Evolutionary conservation across 2,888 invertebrate genomes (phyloP).

Genomic region (Drosophila anomalata): DNA sequence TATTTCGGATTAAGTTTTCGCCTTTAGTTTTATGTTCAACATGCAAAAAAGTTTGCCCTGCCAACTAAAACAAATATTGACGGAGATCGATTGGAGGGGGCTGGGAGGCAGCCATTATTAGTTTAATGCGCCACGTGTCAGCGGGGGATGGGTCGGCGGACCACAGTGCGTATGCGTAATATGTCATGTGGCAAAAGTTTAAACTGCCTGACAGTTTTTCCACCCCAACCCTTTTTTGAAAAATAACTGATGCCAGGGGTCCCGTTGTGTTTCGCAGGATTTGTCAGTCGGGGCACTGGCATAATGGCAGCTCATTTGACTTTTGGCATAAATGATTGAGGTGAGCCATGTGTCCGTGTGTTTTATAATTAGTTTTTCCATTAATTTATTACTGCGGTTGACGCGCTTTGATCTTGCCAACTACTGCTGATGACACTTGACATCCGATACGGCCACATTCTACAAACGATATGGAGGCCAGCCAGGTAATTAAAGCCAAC

Average conservation of each 20-base stretch:
- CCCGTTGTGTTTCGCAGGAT: slow-evolving; percentile 7
- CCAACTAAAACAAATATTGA: slow-evolving; percentile 28
- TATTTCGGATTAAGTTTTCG: slow-evolving; percentile 66
- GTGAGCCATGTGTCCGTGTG: slow-evolving; percentile 12
- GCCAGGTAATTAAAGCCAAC: not conserved
- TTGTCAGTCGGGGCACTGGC: slow-evolving; percentile 5
- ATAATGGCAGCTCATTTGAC: slow-evolving; percentile 37
- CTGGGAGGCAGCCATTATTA: slow-evolving; percentile 30
- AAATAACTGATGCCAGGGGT: slow-evolving; percentile 23
- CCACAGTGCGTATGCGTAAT: slow-evolving; percentile 55
- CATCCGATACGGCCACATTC: not conserved
- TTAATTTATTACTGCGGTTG: slow-evolving; percentile 34
- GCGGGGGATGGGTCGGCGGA: slow-evolving; percentile 3
- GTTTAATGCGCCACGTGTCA: slow-evolving; percentile 29
- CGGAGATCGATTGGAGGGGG: slow-evolving; percentile 24
- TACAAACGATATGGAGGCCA: slow-evolving; percentile 4
- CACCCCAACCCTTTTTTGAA: not conserved
- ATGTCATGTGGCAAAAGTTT: slow-evolving; percentile 44
- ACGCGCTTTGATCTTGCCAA: slow-evolving; percentile 26
- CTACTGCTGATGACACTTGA: slow-evolving; percentile 41
- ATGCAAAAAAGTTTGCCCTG: slow-evolving; percentile 43
- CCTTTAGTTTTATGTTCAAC: slow-evolving; percentile 33
- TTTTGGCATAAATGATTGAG: slow-evolving; percentile 31
- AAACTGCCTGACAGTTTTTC: slow-evolving; percentile 29
- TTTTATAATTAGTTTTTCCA: slow-evolving; percentile 38